A percentile compares a stretch with the other conserved stretches of the same genome.
phyloP scores from a whole-genome alignment of 1,140 invertebrate genomes.

The Danaus plexippus region DNA sequence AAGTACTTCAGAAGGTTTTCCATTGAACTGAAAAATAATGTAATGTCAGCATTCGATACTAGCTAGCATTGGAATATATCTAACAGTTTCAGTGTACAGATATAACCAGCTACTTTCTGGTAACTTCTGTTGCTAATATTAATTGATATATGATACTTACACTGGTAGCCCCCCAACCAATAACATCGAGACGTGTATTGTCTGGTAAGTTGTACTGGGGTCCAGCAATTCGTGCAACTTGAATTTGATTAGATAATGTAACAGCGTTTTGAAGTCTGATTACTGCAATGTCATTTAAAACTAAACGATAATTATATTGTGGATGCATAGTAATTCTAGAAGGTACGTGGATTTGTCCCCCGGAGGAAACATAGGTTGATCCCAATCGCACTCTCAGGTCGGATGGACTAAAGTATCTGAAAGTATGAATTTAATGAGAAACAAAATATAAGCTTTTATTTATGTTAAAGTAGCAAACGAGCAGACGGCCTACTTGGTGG shows the following conservation, averaged over 20 bases:
- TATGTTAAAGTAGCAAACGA: too few species aligned
- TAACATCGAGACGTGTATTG: conserved; percentile 55
- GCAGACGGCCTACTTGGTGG: too few species aligned
- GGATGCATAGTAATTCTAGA: conserved; percentile 63
- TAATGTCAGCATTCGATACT: not conserved
- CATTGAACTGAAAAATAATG: conserved; percentile 24
- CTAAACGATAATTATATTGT: conserved; percentile 54
- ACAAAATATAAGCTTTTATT: not conserved
- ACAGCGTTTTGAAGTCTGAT: conserved; percentile 40
- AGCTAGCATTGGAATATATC: too few species aligned
- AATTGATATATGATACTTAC: conserved; percentile 31
- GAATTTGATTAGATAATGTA: conserved; percentile 24
- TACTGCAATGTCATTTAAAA: conserved; percentile 76
- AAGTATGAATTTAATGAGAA: too few species aligned
- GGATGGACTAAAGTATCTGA: not conserved
- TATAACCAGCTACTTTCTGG: too few species aligned
- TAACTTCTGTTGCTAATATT: too few species aligned
- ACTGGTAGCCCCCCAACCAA: conserved; percentile 72
- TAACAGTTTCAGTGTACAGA: too few species aligned
- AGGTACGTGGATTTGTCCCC: conserved; percentile 49
- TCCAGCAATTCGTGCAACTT: conserved; percentile 31
- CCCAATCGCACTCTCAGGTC: conserved; percentile 29
- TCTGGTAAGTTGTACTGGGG: conserved; percentile 29
- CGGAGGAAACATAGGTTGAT: conserved; percentile 35
- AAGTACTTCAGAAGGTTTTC: conserved; percentile 23